Percentiles rank a stretch among this genome's conserved stretches.
phyloP scores from a whole-genome alignment of 2,888 invertebrate genomes.

The Stenichneumon culpator region DNA sequence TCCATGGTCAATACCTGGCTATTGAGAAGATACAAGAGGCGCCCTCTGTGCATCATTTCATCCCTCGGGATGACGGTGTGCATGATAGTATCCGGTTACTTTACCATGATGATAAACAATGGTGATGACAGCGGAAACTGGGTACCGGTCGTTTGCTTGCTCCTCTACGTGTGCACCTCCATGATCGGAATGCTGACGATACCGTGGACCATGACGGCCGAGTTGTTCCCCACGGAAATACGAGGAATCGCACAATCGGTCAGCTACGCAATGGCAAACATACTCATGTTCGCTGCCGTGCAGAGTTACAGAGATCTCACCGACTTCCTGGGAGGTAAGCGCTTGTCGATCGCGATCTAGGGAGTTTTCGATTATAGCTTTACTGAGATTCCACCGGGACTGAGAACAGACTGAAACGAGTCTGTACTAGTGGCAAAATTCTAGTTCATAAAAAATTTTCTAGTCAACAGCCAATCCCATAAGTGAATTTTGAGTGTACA shows the following conservation, averaged over 20 bases:
- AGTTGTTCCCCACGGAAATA: slow-evolving; percentile 88
- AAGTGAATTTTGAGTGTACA: no score
- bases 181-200: slow-evolving; percentile 88
- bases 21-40: slow-evolving; percentile 86
- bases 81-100: slow-evolving; percentile 87
- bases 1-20: slow-evolving; percentile 87
- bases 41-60: slow-evolving; percentile 86
- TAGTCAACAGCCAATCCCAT: no score
- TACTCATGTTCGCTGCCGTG: slow-evolving; percentile 87
- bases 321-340: slow-evolving; percentile 79
- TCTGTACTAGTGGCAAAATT: no score
- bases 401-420: no score
- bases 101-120: slow-evolving; percentile 85
- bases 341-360: not conserved
- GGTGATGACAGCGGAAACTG: slow-evolving; percentile 80
- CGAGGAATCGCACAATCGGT: slow-evolving; percentile 88
- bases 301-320: slow-evolving; percentile 85
- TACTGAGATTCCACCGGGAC: no score
- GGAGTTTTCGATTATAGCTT: slow-evolving; percentile 73
- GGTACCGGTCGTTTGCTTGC: slow-evolving; percentile 86
- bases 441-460: no score
- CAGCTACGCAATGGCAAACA: slow-evolving; percentile 87
- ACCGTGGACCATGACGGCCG: slow-evolving; percentile 89
- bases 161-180: slow-evolving; percentile 87
- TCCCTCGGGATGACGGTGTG: slow-evolving; percentile 87